Base-by-base conservation (phyloP, 2,888 invertebrate genomes). In the Drosophila picticornis region DNA sequence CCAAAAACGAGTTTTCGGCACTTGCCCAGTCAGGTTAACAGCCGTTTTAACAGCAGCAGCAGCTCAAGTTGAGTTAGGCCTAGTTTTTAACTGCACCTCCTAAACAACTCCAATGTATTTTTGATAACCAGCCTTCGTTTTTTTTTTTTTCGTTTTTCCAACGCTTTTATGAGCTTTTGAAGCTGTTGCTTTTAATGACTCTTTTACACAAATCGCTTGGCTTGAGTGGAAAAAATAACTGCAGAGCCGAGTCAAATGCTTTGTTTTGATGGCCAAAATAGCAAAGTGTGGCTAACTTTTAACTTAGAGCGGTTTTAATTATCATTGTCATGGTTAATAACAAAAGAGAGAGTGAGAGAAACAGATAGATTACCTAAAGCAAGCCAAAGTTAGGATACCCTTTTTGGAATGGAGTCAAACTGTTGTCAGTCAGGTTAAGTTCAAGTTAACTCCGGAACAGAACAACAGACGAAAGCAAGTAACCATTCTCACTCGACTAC, bases 1-100 rank as follows among this genome's bases (percentile, higher is more conserved):
- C 81, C 58, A 76, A 78, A 84, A 87, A 88, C 71, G 55, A 79
- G 88, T 84, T 84, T 84, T 84, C 80, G 84, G 85, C 88, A 88
- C 83, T 84, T 77, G 79, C 74, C 68, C 57, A 61, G 63, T 40
- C 84, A 62, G 74, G 61, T 66, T 68, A 68, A 68, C 68, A 57
- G 40, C 56, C 84, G 60, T 65, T 58, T 66, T 68, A 68, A 66
- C 57, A 31, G 13, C 56, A n/a, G 6, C 46, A 38, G 46, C 46
- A 46, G 53, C 72, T 55, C 56, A 57, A 57, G 76, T 61, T 58
- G 68, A 43, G 68, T 68, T 66, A 67, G 68, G 68, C 68, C 68
- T 67, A 67, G 34, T 51, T 55, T 66, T 67, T 36, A 58, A 32
- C 58, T 48, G 56, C 40, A 55, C 32, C 34, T 66, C 27, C 68